Evolutionary conservation across 2,113 vertebrate species (phyloP).

Genomic region (Asarcornis scutulata): DNA sequence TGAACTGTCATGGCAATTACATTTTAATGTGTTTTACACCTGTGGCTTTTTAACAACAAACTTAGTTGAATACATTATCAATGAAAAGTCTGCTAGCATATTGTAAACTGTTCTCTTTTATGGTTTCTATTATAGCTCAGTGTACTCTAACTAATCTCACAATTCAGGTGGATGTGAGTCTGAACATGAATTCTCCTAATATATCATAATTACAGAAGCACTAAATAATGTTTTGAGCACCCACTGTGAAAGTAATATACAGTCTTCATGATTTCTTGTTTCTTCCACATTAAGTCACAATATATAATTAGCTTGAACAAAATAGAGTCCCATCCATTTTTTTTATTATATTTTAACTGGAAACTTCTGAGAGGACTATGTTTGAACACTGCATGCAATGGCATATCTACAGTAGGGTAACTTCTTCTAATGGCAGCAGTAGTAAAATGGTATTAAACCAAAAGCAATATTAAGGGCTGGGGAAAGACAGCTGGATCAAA

Average conservation of each 20-base stretch:
- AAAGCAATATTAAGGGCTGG: background rate
- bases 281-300: background rate
- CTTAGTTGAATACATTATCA: conserved; percentile 33
- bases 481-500: background rate
- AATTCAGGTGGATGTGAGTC: background rate
- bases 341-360: conserved; percentile 23
- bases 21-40: conserved; percentile 27
- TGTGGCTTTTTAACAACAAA: conserved; percentile 60
- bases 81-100: conserved; percentile 27
- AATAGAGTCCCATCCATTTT: conserved; percentile 20
- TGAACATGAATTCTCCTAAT: conserved; percentile 36
- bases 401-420: background rate
- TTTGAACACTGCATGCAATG: background rate
- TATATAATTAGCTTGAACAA: conserved; percentile 19
- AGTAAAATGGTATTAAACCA: background rate
- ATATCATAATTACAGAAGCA: conserved; percentile 29
- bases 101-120: conserved; percentile 22
- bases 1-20: background rate
- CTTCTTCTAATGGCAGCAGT: background rate
- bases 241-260: conserved; percentile 6
- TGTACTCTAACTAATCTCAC: background rate
- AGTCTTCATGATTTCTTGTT: conserved; percentile 13
- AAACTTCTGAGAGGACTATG: background rate
- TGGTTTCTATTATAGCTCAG: conserved; percentile 26
- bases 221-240: conserved; percentile 57